Base-by-base conservation (phyloP, 2,888 invertebrate species). In the Gibbula magus region DNA sequence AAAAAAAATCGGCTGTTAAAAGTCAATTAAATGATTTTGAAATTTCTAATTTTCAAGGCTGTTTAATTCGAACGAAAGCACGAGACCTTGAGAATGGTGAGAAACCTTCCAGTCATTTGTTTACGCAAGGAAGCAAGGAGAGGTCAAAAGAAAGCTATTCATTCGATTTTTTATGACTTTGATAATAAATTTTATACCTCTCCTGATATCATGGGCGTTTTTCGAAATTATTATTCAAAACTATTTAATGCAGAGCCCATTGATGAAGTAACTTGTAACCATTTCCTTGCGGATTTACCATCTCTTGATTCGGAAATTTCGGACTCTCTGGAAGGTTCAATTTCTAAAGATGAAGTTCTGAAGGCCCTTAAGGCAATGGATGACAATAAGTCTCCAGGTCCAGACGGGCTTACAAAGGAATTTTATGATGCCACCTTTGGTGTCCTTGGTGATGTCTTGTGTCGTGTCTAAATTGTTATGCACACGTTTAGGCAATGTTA, bases 361-460 rank as follows among this genome's bases (percentile, higher is more conserved):
- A 52, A 45, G n/a, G 79, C 84, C n/a, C 32, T 83, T 29, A 79
- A 76, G 18, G 66, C 53, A 22, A 82, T 82, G 79, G 51, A 79
- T 13, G 78, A 78, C 66, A 75, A 80, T 75, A 83, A 82, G 74
- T 79, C 81, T 10, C 85, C 84, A 8, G 84, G 84, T 54, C 56
- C 76, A 54, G 86, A 86, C 76, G 85, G 86, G 0, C 56, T 86
- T 2, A 52, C 83, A 22, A 83, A 80, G 70, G 84, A 85, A 70
- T 83, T 85, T 80, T 86, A 82, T 66, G 45, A 73, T 0, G 32
- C 56, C 2, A 82, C 82, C 74, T 81, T 76, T 25, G 52, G 79
- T 39, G 16, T 81, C 52, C 74, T 85, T 51, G 45, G 45, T 20
- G 78, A 77, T 51, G 56, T 77, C 1, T 75, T 84, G 16, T 25